Evolutionary conservation across 1,140 invertebrate genomes (phyloP).

Genomic region (Drosophila fuyamai): DNA sequence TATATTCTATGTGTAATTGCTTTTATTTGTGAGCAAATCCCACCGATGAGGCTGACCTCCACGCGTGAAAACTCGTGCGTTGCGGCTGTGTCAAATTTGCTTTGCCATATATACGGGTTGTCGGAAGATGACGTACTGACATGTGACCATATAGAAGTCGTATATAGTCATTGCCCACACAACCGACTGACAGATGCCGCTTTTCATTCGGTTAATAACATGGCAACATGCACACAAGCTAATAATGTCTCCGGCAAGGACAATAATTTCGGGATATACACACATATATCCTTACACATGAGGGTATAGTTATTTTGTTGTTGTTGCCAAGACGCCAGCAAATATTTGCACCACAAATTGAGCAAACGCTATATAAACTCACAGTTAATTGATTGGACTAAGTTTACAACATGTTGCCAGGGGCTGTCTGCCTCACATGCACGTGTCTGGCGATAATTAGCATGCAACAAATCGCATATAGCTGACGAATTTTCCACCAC

Average conservation of each 20-base stretch:
- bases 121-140: slow-evolving; percentile 64
- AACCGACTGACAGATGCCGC: slow-evolving; percentile 47
- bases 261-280: slow-evolving; percentile 42
- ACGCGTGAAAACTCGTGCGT: slow-evolving; percentile 28
- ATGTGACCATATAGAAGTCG: slow-evolving; percentile 45
- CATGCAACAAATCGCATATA: slow-evolving; percentile 38
- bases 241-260: slow-evolving; percentile 62
- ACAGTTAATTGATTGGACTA: slow-evolving; percentile 51
- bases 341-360: slow-evolving; percentile 66
- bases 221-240: slow-evolving; percentile 52
- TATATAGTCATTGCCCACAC: slow-evolving; percentile 68
- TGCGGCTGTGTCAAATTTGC: slow-evolving; percentile 1
- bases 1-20: slow-evolving; percentile 1
- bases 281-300: slow-evolving; percentile 11
- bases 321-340: slow-evolving; percentile 59
- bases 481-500: slow-evolving; percentile 28
- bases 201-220: slow-evolving; percentile 60
- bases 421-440: slow-evolving; percentile 6
- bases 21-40: slow-evolving; percentile 5
- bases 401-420: slow-evolving; percentile 24
- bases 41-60: slow-evolving; percentile 13
- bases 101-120: slow-evolving; percentile 30
- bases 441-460: slow-evolving; percentile 39
- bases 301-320: slow-evolving; percentile 4
- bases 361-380: slow-evolving; percentile 9